A percentile compares a stretch with the other conserved stretches of the same genome.
phyloP scores from a whole-genome alignment of 2,113 vertebrate genomes.

The Aldabrachelys gigantea region DNA sequence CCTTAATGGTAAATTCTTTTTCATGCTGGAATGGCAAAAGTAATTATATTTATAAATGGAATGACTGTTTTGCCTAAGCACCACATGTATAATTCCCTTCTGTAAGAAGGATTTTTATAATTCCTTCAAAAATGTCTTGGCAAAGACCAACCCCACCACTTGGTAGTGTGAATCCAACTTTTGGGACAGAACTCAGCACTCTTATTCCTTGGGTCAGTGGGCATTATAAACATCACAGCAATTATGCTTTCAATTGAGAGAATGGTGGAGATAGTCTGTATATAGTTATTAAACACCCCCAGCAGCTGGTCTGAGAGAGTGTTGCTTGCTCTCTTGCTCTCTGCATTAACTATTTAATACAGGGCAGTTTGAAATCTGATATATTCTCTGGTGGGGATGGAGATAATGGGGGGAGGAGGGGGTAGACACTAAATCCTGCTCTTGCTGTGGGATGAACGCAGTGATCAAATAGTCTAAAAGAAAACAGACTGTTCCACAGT shows the following conservation, averaged over 20 bases:
- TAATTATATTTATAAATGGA: slow-evolving; percentile 72
- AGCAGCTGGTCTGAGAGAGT: slow-evolving; percentile 23
- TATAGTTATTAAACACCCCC: slow-evolving; percentile 24
- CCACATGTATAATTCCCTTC: slow-evolving; percentile 50
- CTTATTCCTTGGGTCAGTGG: slow-evolving; percentile 31
- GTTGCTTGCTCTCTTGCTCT: slow-evolving; percentile 42
- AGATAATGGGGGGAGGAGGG: slow-evolving; percentile 2
- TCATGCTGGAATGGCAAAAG: slow-evolving; percentile 59
- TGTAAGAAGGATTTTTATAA: slow-evolving; percentile 70
- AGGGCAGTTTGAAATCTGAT: slow-evolving; percentile 60
- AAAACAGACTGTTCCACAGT: slow-evolving; percentile 5
- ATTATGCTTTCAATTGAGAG: slow-evolving; percentile 23
- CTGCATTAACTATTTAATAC: slow-evolving; percentile 53
- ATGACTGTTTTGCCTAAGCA: slow-evolving; percentile 67
- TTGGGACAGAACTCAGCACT: slow-evolving; percentile 10
- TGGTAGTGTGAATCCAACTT: slow-evolving; percentile 29
- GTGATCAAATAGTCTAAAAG: slow-evolving; percentile 10
- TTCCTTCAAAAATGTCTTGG: slow-evolving; percentile 69
- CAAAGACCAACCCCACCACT: slow-evolving; percentile 40
- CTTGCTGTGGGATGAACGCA: slow-evolving; percentile 32
- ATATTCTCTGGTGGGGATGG: slow-evolving; percentile 47
- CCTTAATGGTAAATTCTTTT: slow-evolving; percentile 62
- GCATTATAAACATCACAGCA: slow-evolving; percentile 30
- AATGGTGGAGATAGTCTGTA: slow-evolving; percentile 11
- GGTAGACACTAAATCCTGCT: slow-evolving; percentile 59